A percentile compares a stretch with the other conserved stretches of the same genome.
These are phyloP conservation scores for Phoebastria nigripes DNA, from an alignment of 2,797 vertebrate genomes.

Conservation along the genomic window DNA sequence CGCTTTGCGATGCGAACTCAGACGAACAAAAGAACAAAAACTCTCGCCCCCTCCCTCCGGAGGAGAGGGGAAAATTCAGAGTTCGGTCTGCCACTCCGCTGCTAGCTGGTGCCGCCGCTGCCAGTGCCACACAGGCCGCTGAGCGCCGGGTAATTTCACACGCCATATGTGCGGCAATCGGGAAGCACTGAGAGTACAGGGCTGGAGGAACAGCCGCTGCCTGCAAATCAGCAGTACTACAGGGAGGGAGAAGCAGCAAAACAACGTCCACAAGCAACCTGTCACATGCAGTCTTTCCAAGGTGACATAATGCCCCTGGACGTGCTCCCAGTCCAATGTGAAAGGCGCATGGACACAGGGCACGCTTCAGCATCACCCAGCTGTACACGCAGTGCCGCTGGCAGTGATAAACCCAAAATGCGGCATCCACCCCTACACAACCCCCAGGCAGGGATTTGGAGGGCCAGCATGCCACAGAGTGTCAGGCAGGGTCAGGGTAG, in stretches of 20 bases:
- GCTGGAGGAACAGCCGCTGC: background rate
- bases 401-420: background rate
- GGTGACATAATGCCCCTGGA: background rate
- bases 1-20: background rate
- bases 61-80: background rate
- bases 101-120: background rate
- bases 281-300: background rate
- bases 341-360: rapidly evolving
- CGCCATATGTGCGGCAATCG: background rate
- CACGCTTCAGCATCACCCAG: rapidly evolving
- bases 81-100: background rate
- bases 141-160: background rate
- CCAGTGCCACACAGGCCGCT: background rate
- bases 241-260: background rate
- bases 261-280: background rate
- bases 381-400: background rate
- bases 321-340: background rate
- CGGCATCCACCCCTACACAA: rapidly evolving
- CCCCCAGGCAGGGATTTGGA: background rate
- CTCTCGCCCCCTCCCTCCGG: background rate
- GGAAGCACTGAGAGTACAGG: background rate
- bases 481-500: background rate
- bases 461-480: background rate
- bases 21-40: background rate
- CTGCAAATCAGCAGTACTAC: background rate